Evolutionary conservation across 2,888 invertebrate species (phyloP).

Genomic region (Hedya salicella): DNA sequence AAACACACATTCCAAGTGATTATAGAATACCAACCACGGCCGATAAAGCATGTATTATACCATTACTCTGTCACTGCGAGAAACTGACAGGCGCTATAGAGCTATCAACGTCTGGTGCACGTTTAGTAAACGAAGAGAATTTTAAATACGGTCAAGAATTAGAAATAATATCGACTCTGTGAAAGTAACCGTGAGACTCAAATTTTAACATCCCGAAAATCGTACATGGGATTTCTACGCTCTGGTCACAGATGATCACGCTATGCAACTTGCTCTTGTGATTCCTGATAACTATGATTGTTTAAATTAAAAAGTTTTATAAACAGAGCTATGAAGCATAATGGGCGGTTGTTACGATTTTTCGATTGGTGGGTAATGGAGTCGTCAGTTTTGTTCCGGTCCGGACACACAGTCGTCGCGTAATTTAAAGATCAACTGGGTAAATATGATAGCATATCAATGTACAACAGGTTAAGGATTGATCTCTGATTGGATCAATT

Average conservation of each 20-base stretch:
- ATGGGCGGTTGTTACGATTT: too few species aligned
- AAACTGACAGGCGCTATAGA: conserved; percentile 48
- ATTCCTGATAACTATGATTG: conserved; percentile 36
- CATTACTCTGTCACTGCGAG: conserved; percentile 49
- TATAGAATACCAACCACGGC: conserved; percentile 33
- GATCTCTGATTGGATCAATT: too few species aligned
- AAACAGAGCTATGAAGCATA: not conserved
- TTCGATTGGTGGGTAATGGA: too few species aligned
- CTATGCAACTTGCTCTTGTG: conserved; percentile 31
- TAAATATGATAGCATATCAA: too few species aligned
- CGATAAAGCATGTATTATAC: conserved; percentile 49
- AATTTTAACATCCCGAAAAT: not conserved
- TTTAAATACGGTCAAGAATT: not conserved
- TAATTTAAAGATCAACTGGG: too few species aligned
- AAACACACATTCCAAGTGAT: conserved; percentile 25
- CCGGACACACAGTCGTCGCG: too few species aligned
- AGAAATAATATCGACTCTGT: not conserved
- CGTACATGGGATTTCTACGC: conserved; percentile 1
- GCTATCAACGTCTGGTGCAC: conserved; percentile 43
- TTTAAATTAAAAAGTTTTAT: conserved; percentile 17
- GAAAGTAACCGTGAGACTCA: not conserved
- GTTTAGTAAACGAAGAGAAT: conserved; percentile 14
- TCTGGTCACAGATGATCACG: conserved; percentile 21
- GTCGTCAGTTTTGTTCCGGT: too few species aligned
- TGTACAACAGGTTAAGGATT: too few species aligned